Conservation (phyloP, 2,113 vertebrate species). For the Corynorhinus townsendii region DNA sequence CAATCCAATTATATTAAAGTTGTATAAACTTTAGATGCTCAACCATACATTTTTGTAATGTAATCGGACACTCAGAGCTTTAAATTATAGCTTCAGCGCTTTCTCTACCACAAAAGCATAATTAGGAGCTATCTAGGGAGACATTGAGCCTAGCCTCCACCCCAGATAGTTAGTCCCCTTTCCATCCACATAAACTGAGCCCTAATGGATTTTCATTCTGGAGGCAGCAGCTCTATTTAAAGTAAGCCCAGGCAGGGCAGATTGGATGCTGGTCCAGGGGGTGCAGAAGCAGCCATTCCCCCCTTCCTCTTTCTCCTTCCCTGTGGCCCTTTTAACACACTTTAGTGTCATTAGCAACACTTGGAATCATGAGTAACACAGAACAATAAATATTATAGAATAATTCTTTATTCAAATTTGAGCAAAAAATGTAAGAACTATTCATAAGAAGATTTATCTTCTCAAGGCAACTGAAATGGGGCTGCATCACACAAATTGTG, state of each 20-base stretch:
- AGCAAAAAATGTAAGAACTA: background rate
- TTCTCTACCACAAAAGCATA: background rate
- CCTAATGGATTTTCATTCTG: background rate
- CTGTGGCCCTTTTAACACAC: background rate
- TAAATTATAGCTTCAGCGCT: background rate
- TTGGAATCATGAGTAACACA: background rate
- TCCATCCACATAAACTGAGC: background rate
- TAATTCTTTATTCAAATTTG: background rate
- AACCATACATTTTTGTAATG: background rate
- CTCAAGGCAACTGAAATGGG: background rate
- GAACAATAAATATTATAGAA: background rate
- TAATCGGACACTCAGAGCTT: background rate
- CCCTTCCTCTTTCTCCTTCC: background rate
- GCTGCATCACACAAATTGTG: background rate
- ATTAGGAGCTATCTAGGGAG: background rate
- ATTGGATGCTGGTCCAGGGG: no score
- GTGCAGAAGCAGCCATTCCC: background rate
- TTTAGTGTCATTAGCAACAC: background rate
- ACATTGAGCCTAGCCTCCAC: background rate
- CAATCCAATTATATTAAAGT: background rate
- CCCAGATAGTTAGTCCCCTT: background rate
- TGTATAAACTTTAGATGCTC: background rate
- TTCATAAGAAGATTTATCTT: background rate
- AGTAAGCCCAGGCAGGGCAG: background rate
- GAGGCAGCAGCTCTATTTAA: background rate